Conservation (phyloP, 2,113 vertebrate genomes). For the Antechinus flavipes region DNA sequence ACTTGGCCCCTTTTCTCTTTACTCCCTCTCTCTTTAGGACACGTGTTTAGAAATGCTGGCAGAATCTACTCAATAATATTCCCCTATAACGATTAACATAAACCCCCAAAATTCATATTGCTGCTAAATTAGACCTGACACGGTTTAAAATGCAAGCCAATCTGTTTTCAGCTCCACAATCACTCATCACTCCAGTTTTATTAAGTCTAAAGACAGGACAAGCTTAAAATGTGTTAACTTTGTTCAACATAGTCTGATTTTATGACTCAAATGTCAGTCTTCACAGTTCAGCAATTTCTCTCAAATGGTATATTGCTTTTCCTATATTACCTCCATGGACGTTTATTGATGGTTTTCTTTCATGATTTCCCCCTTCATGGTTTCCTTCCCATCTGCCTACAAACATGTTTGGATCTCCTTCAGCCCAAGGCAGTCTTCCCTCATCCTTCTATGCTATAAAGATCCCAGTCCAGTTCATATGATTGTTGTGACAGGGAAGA, state of each 20-base stretch:
- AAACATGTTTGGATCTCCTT: neutral
- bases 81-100: slow-evolving; percentile 56
- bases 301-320: slow-evolving; percentile 58
- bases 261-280: slow-evolving; percentile 78
- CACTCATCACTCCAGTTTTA: slow-evolving; percentile 69
- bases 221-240: slow-evolving; percentile 78
- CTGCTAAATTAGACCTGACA: slow-evolving; percentile 76
- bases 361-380: slow-evolving; percentile 7
- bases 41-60: neutral
- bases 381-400: neutral
- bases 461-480: neutral
- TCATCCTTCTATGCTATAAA: neutral
- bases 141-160: slow-evolving; percentile 68
- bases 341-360: slow-evolving; percentile 49
- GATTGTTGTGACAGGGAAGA: neutral
- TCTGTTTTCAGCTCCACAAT: slow-evolving; percentile 71
- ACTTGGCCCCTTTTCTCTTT: slow-evolving; percentile 28
- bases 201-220: slow-evolving; percentile 73
- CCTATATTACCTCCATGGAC: slow-evolving; percentile 53
- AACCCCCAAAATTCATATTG: slow-evolving; percentile 75
- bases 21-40: neutral
- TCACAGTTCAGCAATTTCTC: slow-evolving; percentile 75
- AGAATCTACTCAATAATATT: slow-evolving; percentile 44
- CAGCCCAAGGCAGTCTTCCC: neutral
- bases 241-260: slow-evolving; percentile 79